Percentiles rank a stretch among this genome's conserved stretches.
Evolutionary conservation across 2,113 vertebrate genomes (phyloP).

Genomic region (Plecturocebus donacophilus): DNA sequence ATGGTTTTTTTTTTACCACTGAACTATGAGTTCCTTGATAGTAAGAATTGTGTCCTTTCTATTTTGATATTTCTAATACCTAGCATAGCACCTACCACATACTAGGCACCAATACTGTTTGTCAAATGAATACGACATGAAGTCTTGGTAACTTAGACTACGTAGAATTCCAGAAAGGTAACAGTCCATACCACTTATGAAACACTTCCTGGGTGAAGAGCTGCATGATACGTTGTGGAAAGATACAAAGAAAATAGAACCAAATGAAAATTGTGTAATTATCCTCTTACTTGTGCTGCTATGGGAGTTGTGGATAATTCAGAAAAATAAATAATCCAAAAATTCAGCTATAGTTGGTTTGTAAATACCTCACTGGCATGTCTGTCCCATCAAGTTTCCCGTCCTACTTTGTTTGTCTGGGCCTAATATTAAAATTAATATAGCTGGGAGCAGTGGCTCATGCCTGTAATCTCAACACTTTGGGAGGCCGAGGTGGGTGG

Average conservation of each 20-base stretch:
- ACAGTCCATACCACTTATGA: background rate
- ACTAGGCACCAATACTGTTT: background rate
- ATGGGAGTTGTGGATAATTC: background rate
- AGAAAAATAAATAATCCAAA: conserved; percentile 10
- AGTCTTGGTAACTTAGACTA: background rate
- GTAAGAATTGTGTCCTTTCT: background rate
- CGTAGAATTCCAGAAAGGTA: conserved; percentile 6
- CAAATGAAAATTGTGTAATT: conserved; percentile 15
- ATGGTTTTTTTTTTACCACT: background rate
- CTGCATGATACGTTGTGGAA: background rate
- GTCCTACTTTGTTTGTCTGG: conserved; percentile 26
- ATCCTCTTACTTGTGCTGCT: background rate
- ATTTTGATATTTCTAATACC: background rate
- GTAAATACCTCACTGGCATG: background rate
- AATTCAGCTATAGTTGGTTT: conserved; percentile 36
- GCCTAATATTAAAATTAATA: conserved; percentile 17
- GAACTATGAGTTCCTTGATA: background rate
- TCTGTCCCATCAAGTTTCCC: conserved; percentile 30
- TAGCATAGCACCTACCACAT: conserved; percentile 1
- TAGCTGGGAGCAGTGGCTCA: too few relatives aligned
- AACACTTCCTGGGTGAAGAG: background rate
- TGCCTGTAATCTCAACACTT: too few relatives aligned
- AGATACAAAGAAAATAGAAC: conserved; percentile 38
- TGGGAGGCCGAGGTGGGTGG: too few relatives aligned
- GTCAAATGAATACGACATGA: background rate